phyloP scores from a whole-genome alignment of 2,797 vertebrate species.

The Nothura maculosa region DNA sequence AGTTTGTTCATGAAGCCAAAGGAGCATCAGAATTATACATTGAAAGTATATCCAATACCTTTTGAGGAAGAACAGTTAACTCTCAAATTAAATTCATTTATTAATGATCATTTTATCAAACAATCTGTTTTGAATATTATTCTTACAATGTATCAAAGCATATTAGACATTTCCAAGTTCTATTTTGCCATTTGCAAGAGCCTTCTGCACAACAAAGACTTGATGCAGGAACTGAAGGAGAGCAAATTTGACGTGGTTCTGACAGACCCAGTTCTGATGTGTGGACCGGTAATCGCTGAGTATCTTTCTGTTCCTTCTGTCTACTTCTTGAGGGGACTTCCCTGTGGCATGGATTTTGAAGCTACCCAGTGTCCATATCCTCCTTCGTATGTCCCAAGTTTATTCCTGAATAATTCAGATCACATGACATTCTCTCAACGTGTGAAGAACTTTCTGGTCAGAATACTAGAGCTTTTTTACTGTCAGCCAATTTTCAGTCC shows the following conservation, averaged over 20 bases:
- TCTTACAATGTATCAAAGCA: background rate
- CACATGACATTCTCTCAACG: constrained; percentile 85
- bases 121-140: background rate
- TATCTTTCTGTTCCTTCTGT: constrained; percentile 81
- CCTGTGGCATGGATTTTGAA: constrained; percentile 75
- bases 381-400: constrained; percentile 83
- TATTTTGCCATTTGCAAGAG: background rate
- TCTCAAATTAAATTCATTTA: fast-evolving
- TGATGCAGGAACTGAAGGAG: constrained; percentile 67
- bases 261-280: constrained; percentile 83
- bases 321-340: constrained; percentile 82
- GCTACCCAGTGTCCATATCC: constrained; percentile 84
- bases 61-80: constrained; percentile 55
- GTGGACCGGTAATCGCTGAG: constrained; percentile 82
- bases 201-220: constrained; percentile 77
- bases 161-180: fast-evolving
- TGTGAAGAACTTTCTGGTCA: constrained; percentile 83
- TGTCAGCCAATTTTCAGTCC: constrained; percentile 39
- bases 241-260: constrained; percentile 86
- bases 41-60: constrained; percentile 60
- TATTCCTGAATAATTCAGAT: constrained; percentile 78
- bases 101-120: background rate
- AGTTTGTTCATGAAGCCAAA: constrained; percentile 53
- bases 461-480: background rate
- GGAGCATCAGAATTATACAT: constrained; percentile 77